Evolutionary conservation across 64 coral and sea anemone genomes (phyloP).

Genomic region (Porites australiensis): DNA sequence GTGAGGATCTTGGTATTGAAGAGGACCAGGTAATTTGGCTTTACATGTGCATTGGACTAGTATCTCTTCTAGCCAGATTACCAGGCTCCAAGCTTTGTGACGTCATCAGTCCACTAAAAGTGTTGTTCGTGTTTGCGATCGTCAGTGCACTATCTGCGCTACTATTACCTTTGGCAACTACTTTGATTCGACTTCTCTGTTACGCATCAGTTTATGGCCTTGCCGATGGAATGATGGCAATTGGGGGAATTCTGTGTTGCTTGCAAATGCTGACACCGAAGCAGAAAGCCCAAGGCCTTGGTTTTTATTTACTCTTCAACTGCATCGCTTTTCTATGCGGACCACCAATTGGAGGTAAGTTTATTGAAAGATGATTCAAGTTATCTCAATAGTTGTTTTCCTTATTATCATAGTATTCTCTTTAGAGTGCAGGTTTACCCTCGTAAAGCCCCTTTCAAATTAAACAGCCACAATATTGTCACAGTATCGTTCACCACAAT

Average conservation of each 20-base stretch:
- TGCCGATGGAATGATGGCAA: conserved; percentile 25
- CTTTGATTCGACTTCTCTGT: conserved; percentile 8
- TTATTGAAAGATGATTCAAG: too few relatives aligned
- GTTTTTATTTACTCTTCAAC: neutral
- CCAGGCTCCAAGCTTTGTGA: conserved; percentile 35
- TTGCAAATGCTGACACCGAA: neutral
- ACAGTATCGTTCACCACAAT: too few relatives aligned
- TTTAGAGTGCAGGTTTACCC: too few relatives aligned
- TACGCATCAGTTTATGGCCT: conserved; percentile 15
- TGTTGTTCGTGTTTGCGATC: neutral
- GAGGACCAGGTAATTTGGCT: neutral
- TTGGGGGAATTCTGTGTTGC: neutral
- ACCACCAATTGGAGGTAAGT: conserved; percentile 38
- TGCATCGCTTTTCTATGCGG: neutral
- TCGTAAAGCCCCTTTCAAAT: too few relatives aligned
- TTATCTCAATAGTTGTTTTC: too few relatives aligned
- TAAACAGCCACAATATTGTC: too few relatives aligned
- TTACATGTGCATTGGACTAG: conserved; percentile 11
- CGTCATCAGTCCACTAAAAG: neutral
- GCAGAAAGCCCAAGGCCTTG: conserved; percentile 47
- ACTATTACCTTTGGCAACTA: conserved; percentile 17
- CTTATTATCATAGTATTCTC: too few relatives aligned
- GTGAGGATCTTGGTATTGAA: conserved; percentile 34
- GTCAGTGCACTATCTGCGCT: neutral
- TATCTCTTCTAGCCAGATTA: conserved; percentile 12